Percentiles rank a stretch among this genome's conserved stretches.
phyloP scores from a whole-genome alignment of 2,888 invertebrate genomes.

The Scaptomyza flava region DNA sequence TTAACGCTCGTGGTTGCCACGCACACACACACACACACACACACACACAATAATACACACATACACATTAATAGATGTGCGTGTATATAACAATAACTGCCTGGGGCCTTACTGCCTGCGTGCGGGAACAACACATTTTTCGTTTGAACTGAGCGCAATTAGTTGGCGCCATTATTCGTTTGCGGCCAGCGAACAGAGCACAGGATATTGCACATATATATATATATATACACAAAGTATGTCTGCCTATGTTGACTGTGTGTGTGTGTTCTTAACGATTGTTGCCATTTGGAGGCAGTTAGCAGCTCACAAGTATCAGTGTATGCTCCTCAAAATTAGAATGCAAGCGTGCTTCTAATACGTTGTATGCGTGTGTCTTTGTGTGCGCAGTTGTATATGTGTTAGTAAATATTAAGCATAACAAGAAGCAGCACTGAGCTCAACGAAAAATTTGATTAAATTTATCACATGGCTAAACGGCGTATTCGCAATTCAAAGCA shows the following conservation, averaged over 20 bases:
- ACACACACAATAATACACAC: constrained; percentile 20
- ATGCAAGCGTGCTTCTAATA: constrained; percentile 38
- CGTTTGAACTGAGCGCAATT: constrained; percentile 74
- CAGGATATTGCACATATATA: constrained; percentile 67
- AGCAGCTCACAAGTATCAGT: constrained; percentile 23
- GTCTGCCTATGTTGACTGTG: constrained; percentile 3
- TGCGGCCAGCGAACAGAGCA: constrained; percentile 61
- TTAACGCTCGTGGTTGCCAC: constrained; percentile 60
- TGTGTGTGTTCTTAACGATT: constrained; percentile 35
- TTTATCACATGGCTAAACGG: constrained; percentile 45
- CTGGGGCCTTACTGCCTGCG: constrained; percentile 36
- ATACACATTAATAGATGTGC: constrained; percentile 12
- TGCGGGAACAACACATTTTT: constrained; percentile 65
- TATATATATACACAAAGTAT: constrained; percentile 12
- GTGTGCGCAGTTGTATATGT: background rate
- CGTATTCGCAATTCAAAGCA: constrained; percentile 62
- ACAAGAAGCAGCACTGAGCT: constrained; percentile 1
- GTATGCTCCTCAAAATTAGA: constrained; percentile 21
- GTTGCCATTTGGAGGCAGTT: constrained; percentile 64
- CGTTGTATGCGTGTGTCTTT: background rate
- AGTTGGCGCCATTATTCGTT: constrained; percentile 73
- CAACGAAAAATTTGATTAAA: constrained; percentile 44
- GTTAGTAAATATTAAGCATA: constrained; percentile 9
- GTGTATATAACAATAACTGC: constrained; percentile 51
- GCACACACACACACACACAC: constrained; percentile 23